Base-by-base conservation (phyloP, 30 jellyfish, hydroid and myxozoan genomes). In the Rhopilema esculentum region DNA sequence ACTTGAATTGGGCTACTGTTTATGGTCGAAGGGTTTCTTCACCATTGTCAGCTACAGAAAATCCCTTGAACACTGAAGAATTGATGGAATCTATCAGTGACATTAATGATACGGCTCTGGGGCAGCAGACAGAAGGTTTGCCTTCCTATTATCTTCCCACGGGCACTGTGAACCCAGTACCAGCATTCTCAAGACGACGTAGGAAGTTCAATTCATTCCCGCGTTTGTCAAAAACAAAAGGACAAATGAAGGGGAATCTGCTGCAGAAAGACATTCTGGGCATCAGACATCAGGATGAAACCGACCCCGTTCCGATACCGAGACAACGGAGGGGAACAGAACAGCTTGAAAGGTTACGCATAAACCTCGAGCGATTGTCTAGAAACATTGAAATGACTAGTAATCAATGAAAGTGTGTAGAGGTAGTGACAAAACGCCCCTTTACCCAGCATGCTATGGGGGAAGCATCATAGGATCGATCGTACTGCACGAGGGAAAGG, bases 291-390 rank as follows among this genome's bases (percentile, higher is more conserved):
- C 33, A 1, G 49, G 49, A 21, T 15, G 31, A 15, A 48, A 15
- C 31, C 16, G 78, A 2, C 6, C 49, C 15, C 1, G 49, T 7
- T 67, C 49, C 49, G 2, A 4, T 18, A 9, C 4, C 4, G 7
- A 67, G 57, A 24, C 49, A 7, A 4, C 78, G 31, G 7, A 67
- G 49, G 2, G 78, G 78, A 20, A 67, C 78, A n/a, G 78, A 21
- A 24, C 78, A 26, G 49, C 49, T 67, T 20, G 78, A 67, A 48
- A 67, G 49, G 8, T 67, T 67, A 48, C 31, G 78, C 4, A n/a
- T n/a, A 20, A 67, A 67, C 31, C 49, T 67, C n/a, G 78, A 67
- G 31, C 8, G n/a, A 18, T 48, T 67, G 22, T 67, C 78, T 8
- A 67, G 49, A 67, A 67, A 67, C 31, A 31, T 67, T 67, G 78